Conservation (phyloP, 2,113 vertebrate genomes). For the Sphyrna mokarran region DNA sequence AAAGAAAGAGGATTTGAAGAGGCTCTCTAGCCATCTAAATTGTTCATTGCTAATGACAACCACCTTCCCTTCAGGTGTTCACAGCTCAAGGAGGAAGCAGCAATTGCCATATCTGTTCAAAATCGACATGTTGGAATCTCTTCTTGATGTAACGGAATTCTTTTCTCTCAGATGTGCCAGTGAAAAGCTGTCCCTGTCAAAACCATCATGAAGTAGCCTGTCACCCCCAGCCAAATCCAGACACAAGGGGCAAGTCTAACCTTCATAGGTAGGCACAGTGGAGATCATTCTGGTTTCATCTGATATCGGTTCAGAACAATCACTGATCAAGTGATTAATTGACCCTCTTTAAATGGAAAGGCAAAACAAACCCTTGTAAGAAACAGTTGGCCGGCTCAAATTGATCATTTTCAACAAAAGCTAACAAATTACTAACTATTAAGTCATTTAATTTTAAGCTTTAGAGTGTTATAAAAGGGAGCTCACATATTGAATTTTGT, state of each 20-base stretch:
- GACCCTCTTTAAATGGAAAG: neutral
- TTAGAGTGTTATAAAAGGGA: neutral
- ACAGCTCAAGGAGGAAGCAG: slow-evolving; percentile 94
- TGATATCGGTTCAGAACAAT: neutral
- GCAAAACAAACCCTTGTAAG: neutral
- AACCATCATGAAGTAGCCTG: slow-evolving; percentile 99
- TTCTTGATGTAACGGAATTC: slow-evolving; percentile 98
- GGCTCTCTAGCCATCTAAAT: slow-evolving; percentile 94
- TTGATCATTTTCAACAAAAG: neutral
- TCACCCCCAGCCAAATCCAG: slow-evolving; percentile 97
- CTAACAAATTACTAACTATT: neutral
- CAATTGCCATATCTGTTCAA: slow-evolving; percentile 97
- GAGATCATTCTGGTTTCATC: too few species aligned
- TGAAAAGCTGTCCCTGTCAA: slow-evolving; percentile 98
- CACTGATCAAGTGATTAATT: neutral
- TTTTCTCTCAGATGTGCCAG: slow-evolving; percentile 93
- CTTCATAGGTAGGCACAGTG: slow-evolving; percentile 84
- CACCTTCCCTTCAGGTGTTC: slow-evolving; percentile 94
- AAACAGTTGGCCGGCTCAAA: neutral
- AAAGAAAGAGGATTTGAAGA: slow-evolving; percentile 99
- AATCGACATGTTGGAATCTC: slow-evolving; percentile 96
- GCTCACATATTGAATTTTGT: neutral
- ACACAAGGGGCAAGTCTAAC: slow-evolving; percentile 91
- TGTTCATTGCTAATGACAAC: slow-evolving; percentile 98
- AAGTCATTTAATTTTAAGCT: neutral